Base-by-base conservation (phyloP, 2,113 vertebrate genomes). In the Elaphurus davidianus region DNA sequence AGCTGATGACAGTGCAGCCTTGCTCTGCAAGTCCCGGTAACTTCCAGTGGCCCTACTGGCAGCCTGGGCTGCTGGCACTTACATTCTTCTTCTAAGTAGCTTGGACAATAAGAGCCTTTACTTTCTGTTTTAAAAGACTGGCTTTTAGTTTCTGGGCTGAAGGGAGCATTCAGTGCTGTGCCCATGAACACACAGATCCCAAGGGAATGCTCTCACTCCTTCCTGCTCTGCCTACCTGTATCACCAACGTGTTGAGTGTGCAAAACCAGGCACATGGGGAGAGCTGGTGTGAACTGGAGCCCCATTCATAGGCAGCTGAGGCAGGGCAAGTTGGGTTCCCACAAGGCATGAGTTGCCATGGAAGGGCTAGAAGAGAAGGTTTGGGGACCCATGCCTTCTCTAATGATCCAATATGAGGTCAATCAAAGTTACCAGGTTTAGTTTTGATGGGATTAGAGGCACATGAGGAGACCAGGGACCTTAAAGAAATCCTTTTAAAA, bases 31-130 rank as follows among this genome's bases (percentile, higher is more conserved):
- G 91, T 76, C 57, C 92, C 62, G 12, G 17, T 43, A 76, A 30
- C 79, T 97, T 92, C 79, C 93, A 94, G 76, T n/a, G 47, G 92
- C 74, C 16, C 45, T 62, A 47, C 64, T 87, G 93, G 64, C 91
- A 81, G 81, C 27, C 6, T 13, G 87, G n/a, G 21, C 81, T 95
- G 47, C 82, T 94, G 59, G 83, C 21, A 0, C 94, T 97, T 87
- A 59, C 96, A 87, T 96, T 96, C 90, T 96, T 97, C 82, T 91
- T 54, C 85, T 97, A 95, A 98, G 78, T 82, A 96, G 83, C n/a
- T 97, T 98, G 98, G 94, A 96, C 96, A 78, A 33, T 76, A 19
- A 8, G 16, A 93, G 27, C 1, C 45, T 96, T 98, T 87, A 84
- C 64, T 98, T 59, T 98, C 76, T 94, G 28, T 74, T 96, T 60